Evolutionary conservation across 2,797 vertebrate genomes (phyloP).

Genomic region (Lutra lutra): DNA sequence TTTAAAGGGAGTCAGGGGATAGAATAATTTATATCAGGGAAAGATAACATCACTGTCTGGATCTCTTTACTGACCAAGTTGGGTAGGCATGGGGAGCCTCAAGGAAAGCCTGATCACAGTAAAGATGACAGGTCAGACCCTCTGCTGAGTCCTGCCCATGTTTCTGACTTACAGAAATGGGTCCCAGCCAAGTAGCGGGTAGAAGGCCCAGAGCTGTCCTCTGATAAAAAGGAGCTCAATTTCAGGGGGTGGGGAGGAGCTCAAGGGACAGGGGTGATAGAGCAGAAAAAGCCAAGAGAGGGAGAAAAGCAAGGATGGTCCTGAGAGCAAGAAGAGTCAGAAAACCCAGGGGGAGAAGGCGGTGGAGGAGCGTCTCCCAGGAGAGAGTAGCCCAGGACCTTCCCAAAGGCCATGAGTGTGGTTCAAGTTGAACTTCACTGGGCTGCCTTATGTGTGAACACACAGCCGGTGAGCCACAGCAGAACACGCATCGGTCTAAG

Average conservation of each 20-base stretch:
- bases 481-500: not conserved
- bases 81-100: fast-evolving
- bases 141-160: not conserved
- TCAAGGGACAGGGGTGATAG: not conserved
- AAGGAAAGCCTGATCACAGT: fast-evolving
- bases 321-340: not conserved
- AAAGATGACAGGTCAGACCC: not conserved
- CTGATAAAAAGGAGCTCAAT: not conserved
- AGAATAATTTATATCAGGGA: not conserved
- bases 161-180: not conserved
- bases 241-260: not conserved
- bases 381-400: not conserved
- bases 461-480: not conserved
- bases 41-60: not conserved
- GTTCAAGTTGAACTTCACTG: not conserved
- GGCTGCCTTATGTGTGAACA: fast-evolving
- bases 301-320: not conserved
- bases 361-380: not conserved
- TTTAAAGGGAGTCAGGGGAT: not conserved
- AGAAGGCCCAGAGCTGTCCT: not conserved
- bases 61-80: not conserved
- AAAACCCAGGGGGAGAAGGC: not conserved
- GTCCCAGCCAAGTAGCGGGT: not conserved
- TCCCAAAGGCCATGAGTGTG: not conserved
- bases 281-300: not conserved